Evolutionary conservation across 1,140 invertebrate genomes (phyloP).

Genomic region (Lasioglossum albipes): DNA sequence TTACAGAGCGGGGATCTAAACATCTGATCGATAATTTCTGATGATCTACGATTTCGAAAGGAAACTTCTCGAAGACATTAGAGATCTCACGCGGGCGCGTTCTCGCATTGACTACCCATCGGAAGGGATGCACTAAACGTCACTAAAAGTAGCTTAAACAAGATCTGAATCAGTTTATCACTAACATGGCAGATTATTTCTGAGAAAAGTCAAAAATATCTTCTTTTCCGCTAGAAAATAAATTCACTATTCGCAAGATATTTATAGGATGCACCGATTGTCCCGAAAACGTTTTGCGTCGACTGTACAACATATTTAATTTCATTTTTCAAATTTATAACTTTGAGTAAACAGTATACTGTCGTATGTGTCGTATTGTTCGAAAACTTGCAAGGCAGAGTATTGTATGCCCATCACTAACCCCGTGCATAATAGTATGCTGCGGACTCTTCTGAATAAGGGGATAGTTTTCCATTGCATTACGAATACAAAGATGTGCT

Average conservation of each 20-base stretch:
- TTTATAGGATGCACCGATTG: background rate
- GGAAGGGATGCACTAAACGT: slow-evolving; percentile 47
- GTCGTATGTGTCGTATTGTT: too few species aligned
- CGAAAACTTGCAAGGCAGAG: too few species aligned
- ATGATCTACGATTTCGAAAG: slow-evolving; percentile 3
- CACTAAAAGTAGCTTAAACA: slow-evolving; percentile 40
- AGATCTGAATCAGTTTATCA: background rate
- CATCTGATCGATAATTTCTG: slow-evolving; percentile 1
- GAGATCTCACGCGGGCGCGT: slow-evolving; percentile 11
- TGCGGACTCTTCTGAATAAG: too few species aligned
- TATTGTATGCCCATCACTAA: too few species aligned
- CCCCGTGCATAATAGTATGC: too few species aligned
- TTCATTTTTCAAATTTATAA: too few species aligned
- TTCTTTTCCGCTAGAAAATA: background rate
- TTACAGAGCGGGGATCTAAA: background rate
- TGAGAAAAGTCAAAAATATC: slow-evolving; percentile 1
- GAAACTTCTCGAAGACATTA: slow-evolving; percentile 1
- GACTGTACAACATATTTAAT: too few species aligned
- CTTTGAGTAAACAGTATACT: too few species aligned
- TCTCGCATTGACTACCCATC: slow-evolving; percentile 63
- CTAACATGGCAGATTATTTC: background rate
- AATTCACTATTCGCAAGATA: background rate
- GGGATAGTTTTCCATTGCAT: too few species aligned
- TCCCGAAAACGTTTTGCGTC: background rate
- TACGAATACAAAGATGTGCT: too few species aligned